Evolutionary conservation across 23 tunicate species (phyloP).

Genomic region (Ciona savignyi): DNA sequence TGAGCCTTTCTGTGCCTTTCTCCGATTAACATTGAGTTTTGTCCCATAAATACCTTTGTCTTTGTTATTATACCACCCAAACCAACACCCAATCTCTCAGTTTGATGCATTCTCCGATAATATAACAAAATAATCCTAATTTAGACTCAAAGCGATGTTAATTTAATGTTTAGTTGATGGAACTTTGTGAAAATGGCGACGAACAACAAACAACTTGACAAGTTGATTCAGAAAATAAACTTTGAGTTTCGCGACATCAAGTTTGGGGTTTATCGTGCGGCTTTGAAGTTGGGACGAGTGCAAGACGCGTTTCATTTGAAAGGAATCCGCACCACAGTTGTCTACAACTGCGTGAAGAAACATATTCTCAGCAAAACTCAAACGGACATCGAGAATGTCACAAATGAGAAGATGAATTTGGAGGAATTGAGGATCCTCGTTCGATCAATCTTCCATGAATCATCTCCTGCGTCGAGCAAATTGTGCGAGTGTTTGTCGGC

Average conservation of each 20-base stretch:
- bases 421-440: constrained; percentile 6
- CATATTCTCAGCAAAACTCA: not conserved
- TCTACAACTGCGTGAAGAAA: constrained; percentile 1
- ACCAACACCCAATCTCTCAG: no score
- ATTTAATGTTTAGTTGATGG: no score
- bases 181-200: no score
- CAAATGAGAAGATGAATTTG: constrained; percentile 6
- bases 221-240: constrained; percentile 17
- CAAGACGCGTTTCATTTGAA: constrained; percentile 41
- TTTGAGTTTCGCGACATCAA: constrained; percentile 30
- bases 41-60: no score
- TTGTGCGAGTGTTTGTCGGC: constrained; percentile 5
- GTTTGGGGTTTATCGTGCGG: constrained; percentile 49
- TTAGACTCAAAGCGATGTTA: no score
- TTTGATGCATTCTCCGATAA: no score
- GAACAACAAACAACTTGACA: constrained; percentile 9
- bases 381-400: not conserved
- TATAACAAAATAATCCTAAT: no score
- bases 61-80: no score
- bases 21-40: no score
- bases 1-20: no score
- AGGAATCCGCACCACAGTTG: constrained; percentile 5
- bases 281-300: constrained; percentile 54
- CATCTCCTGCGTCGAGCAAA: not conserved
- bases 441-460: not conserved